These are phyloP conservation scores for Plumapathes pennacea DNA, from an alignment of 92 coral and sea anemone genomes.

Conservation along the genomic window DNA sequence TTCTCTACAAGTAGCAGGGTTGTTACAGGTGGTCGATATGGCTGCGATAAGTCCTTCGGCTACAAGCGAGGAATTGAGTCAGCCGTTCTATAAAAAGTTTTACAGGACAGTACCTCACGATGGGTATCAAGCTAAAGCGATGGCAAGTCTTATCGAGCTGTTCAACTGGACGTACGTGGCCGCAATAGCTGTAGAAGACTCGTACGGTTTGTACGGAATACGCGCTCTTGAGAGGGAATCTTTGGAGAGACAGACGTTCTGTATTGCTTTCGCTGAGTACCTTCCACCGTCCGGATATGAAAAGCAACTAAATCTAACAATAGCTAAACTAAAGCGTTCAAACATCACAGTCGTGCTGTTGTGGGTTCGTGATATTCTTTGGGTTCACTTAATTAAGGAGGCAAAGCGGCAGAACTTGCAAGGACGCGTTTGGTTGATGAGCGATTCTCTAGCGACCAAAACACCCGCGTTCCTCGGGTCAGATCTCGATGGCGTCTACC, in stretches of 20 bases:
- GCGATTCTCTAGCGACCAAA: constrained; percentile 8
- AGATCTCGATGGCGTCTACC: constrained; percentile 6
- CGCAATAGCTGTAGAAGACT: constrained; percentile 4
- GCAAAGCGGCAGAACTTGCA: not conserved
- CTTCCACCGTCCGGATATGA: constrained; percentile 5
- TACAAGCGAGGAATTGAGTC: constrained; percentile 15
- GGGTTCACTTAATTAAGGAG: not conserved
- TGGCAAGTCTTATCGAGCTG: not conserved
- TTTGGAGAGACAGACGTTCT: constrained; percentile 11
- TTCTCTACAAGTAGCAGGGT: constrained; percentile 2
- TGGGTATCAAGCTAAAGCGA: constrained; percentile 6
- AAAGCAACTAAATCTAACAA: not conserved
- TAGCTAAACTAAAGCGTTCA: not conserved
- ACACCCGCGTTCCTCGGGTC: constrained; percentile 24
- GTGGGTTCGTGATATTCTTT: not conserved
- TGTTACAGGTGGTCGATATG: not conserved
- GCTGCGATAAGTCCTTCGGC: constrained; percentile 1
- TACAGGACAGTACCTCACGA: constrained; percentile 15
- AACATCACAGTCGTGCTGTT: constrained; percentile 9
- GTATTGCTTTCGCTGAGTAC: constrained; percentile 13
- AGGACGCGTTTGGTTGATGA: constrained; percentile 9
- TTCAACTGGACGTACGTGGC: constrained; percentile 17
- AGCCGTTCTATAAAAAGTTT: constrained; percentile 2
- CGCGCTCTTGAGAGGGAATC: constrained; percentile 8
- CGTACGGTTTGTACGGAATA: constrained; percentile 6